Percentiles rank a stretch among this genome's conserved stretches.
Evolutionary conservation across 2,113 vertebrate genomes (phyloP).

Genomic region (Chlorodrepanis virens): DNA sequence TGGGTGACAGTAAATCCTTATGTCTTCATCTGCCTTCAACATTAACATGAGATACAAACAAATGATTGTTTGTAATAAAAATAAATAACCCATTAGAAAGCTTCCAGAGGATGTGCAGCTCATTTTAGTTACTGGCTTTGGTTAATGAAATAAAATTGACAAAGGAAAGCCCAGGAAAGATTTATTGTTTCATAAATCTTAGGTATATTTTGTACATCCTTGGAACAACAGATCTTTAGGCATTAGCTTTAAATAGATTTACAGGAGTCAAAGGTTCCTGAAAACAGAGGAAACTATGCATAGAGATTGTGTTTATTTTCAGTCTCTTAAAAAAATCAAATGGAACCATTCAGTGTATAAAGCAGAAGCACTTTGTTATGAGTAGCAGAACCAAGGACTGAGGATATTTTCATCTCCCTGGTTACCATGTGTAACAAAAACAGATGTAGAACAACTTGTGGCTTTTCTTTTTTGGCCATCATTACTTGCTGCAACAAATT

Average conservation of each 20-base stretch:
- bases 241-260: constrained; percentile 68
- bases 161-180: constrained; percentile 32
- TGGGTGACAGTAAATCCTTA: constrained; percentile 11
- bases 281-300: constrained; percentile 74
- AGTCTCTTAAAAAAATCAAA: constrained; percentile 70
- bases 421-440: constrained; percentile 59
- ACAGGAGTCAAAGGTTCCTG: constrained; percentile 69
- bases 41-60: constrained; percentile 57
- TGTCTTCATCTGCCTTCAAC: constrained; percentile 49
- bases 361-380: constrained; percentile 65
- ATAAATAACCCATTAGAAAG: constrained; percentile 50
- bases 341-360: constrained; percentile 60
- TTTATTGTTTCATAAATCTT: constrained; percentile 63
- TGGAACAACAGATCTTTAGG: constrained; percentile 63
- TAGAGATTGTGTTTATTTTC: constrained; percentile 74
- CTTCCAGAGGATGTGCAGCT: constrained; percentile 53
- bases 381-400: constrained; percentile 42
- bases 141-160: constrained; percentile 59
- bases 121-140: constrained; percentile 25
- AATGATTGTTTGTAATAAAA: constrained; percentile 42
- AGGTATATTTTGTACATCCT: constrained; percentile 65
- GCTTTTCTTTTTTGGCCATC: not conserved
- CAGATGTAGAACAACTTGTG: constrained; percentile 53
- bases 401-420: constrained; percentile 51
- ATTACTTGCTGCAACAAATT: not conserved